Evolutionary conservation across 37 sponge, comb jelly and placozoan species (phyloP), one percentile per base, ranked within the genome.

Genomic region (Theonella swinhoei): DNA sequence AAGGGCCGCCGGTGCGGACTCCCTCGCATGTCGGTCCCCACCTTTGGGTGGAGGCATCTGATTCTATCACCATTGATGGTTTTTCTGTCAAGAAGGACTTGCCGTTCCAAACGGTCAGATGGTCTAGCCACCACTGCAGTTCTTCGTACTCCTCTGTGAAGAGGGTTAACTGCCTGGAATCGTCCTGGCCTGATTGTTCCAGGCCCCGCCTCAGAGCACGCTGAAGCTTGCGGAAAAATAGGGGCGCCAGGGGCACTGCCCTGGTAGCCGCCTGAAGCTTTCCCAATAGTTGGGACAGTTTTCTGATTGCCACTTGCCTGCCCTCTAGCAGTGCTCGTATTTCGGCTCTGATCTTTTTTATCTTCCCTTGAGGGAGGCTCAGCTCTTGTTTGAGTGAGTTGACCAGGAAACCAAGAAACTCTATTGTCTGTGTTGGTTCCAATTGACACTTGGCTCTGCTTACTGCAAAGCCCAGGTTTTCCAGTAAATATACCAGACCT

Each of bases 361-460:
- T n/a, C n/a, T n/a, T n/a, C n/a, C n/a, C n/a, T n/a, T n/a, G n/a
- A n/a, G n/a, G n/a, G n/a, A n/a, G n/a, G n/a, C n/a, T n/a, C n/a
- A n/a, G n/a, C n/a, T n/a, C n/a, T n/a, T n/a, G n/a, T n/a, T n/a
- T n/a, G 58, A n/a, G n/a, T n/a, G 82, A 60, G 58, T 88, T 47
- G 19, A 82, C 61, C 75, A 73, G 22, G 24, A 87, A 72, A 23
- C 88, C 88, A 9, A 87, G 75, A 47, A 88, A 81, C 60, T 83
- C 88, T 32, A 88, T 75, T 20, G 4, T 33, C 77, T 88, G 82
- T 20, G 62, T 75, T 25, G 83, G 82, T 24, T 1, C 36, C 23
- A 63, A 26, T 5, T 37, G 26, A 32, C 31, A 39, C 39, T 77
- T 77, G 28, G 70, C 26, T 33, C 30, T 20, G 82, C 68, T 64